Evolutionary conservation across 2,888 invertebrate species (phyloP).

Genomic region (Athetis lepigone): DNA sequence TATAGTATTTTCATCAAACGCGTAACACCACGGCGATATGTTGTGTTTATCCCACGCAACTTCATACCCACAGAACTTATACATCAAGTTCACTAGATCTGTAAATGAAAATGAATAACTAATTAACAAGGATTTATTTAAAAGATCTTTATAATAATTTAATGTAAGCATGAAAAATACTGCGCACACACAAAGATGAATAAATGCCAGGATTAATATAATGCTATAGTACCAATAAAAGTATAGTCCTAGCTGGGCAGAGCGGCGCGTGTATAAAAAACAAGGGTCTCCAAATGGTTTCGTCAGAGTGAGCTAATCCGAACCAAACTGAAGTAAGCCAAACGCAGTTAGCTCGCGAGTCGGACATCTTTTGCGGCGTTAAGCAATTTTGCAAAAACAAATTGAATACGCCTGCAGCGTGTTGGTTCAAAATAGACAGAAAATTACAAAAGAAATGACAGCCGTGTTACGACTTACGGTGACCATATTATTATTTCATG

Average conservation of each 20-base stretch:
- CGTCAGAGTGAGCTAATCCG: not conserved
- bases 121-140: not conserved
- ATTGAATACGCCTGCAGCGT: not conserved
- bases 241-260: not conserved
- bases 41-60: conserved; percentile 93
- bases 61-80: conserved; percentile 94
- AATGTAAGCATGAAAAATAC: conserved; percentile 31
- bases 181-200: not conserved
- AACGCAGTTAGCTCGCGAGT: not conserved
- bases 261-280: not conserved
- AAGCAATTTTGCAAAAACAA: conserved; percentile 1
- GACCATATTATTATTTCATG: too few species aligned
- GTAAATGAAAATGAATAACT: conserved; percentile 51
- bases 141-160: not conserved
- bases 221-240: not conserved
- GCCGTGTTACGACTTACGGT: not conserved
- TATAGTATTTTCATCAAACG: conserved; percentile 92
- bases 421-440: not conserved
- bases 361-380: not conserved
- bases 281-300: not conserved
- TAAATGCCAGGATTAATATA: conserved; percentile 10
- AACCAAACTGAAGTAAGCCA: too few species aligned
- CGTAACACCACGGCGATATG: conserved; percentile 95
- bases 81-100: conserved; percentile 92
- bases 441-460: not conserved